Evolutionary conservation across 2,113 vertebrate genomes (phyloP).

Genomic region (Dipodomys spectabilis): DNA sequence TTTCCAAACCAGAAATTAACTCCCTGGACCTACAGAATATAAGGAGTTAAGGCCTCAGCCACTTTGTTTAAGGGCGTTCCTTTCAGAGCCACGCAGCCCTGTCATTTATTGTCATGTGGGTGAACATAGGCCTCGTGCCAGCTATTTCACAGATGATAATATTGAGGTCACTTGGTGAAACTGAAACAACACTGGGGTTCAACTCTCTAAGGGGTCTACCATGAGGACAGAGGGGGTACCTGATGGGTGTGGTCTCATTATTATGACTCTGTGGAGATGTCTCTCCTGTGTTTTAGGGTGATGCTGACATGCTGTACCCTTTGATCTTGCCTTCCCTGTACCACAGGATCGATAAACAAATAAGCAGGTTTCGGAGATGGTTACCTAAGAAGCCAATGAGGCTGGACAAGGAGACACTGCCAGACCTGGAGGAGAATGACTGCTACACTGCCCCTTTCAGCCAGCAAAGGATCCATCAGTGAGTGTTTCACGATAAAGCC

Average conservation of each 20-base stretch:
- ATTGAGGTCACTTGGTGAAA: background rate
- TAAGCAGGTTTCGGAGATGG: slow-evolving; percentile 96
- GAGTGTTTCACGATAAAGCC: slow-evolving; percentile 82
- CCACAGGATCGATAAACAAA: slow-evolving; percentile 95
- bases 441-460: slow-evolving; percentile 98
- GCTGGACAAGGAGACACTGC: slow-evolving; percentile 93
- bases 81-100: background rate
- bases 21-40: background rate
- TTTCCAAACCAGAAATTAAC: background rate
- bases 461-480: slow-evolving; percentile 97
- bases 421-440: slow-evolving; percentile 96
- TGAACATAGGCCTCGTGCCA: background rate
- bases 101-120: background rate
- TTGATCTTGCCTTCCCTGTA: slow-evolving; percentile 81
- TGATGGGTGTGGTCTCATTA: background rate
- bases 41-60: background rate
- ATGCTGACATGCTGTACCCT: slow-evolving; percentile 71
- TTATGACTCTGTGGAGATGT: background rate
- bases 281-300: background rate
- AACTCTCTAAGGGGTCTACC: background rate
- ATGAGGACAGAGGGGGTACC: background rate
- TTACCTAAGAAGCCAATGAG: slow-evolving; percentile 96
- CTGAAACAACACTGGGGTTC: background rate
- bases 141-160: background rate
- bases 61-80: background rate